These are phyloP conservation scores for Drosophila paramelanica DNA, from an alignment of 2,888 invertebrate genomes.

Conservation along the genomic window DNA sequence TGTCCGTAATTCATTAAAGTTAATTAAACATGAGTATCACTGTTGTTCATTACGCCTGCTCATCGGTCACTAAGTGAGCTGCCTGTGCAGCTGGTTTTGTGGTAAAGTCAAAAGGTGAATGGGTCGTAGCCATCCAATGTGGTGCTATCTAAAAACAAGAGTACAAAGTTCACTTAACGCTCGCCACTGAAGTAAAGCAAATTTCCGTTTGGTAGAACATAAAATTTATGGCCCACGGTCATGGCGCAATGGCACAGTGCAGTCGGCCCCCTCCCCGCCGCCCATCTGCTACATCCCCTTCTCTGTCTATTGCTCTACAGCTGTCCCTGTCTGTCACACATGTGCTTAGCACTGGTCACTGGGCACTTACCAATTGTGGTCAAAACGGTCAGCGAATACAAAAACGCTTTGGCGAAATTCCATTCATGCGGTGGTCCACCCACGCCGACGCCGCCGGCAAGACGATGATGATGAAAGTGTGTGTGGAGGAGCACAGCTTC, in stretches of 20 bases:
- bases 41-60: constrained; percentile 1
- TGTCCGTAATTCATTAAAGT: not conserved
- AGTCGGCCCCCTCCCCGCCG: not conserved
- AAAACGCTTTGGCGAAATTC: constrained; percentile 95
- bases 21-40: constrained; percentile 6
- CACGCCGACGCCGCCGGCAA: constrained; percentile 81
- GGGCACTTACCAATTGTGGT: constrained; percentile 93
- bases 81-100: constrained; percentile 14
- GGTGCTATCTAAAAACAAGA: constrained; percentile 30
- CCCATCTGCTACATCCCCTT: constrained; percentile 1
- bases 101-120: constrained; percentile 58
- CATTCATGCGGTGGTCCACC: constrained; percentile 87
- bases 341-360: constrained; percentile 18
- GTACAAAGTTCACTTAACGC: constrained; percentile 39
- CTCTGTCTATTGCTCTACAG: not conserved
- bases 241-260: constrained; percentile 20
- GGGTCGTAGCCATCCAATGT: constrained; percentile 40
- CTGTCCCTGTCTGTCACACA: constrained; percentile 25
- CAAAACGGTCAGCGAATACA: constrained; percentile 96
- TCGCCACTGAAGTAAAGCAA: constrained; percentile 71
- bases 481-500: constrained; percentile 84
- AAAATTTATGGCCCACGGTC: constrained; percentile 66
- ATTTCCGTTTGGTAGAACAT: constrained; percentile 70
- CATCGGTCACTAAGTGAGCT: constrained; percentile 37
- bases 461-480: constrained; percentile 84